phyloP scores from a whole-genome alignment of 2,888 invertebrate species.

The Hetaerina titia region DNA sequence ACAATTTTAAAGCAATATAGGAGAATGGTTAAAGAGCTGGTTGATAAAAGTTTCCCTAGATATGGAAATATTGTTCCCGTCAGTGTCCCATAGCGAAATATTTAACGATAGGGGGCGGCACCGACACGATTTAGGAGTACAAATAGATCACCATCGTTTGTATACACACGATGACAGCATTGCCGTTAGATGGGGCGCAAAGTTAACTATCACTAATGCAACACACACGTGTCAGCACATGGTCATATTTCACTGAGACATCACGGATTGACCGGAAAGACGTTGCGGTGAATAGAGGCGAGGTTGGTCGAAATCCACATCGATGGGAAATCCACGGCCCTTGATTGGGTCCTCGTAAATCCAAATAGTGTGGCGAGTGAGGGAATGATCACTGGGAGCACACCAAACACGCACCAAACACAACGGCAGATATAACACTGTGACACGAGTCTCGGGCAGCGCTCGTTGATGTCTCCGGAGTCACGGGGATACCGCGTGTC shows the following conservation, averaged over 20 bases:
- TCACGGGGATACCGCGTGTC: background rate
- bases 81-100: no score
- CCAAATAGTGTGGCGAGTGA: background rate
- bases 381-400: background rate
- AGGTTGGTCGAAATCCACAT: background rate
- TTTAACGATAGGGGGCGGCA: background rate
- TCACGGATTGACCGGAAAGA: background rate
- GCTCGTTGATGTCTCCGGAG: conserved; percentile 63
- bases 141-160: background rate
- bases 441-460: background rate
- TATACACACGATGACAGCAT: background rate
- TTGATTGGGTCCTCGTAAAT: background rate
- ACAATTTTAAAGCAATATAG: no score
- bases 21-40: no score
- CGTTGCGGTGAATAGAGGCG: background rate
- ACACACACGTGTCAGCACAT: background rate
- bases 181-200: background rate
- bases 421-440: background rate
- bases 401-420: conserved; percentile 10
- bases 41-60: no score
- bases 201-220: background rate
- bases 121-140: background rate
- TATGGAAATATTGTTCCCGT: no score
- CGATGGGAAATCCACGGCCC: background rate
- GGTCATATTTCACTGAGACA: background rate